These are phyloP conservation scores for Blera fallax DNA, from an alignment of 2,888 invertebrate genomes.

Conservation along the genomic window DNA sequence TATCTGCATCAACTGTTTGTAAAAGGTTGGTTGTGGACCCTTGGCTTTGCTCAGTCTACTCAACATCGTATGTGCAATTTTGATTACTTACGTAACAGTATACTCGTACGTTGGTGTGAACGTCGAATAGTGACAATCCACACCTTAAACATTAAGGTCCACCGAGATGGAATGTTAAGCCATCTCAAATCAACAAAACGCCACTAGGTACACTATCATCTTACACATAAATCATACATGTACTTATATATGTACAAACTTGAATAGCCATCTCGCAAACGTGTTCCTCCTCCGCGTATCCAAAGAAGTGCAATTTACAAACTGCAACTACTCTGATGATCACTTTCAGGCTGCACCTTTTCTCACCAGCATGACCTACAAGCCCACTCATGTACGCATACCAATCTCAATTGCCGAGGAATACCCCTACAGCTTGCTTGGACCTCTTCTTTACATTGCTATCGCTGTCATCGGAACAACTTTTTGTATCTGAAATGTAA, in stretches of 20 bases:
- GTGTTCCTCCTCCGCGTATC: not conserved
- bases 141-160: not conserved
- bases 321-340: not conserved
- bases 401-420: not conserved
- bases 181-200: not conserved
- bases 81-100: not conserved
- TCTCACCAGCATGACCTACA: conserved; percentile 11
- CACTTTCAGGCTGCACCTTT: conserved; percentile 3
- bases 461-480: not conserved
- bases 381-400: conserved; percentile 7
- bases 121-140: not conserved
- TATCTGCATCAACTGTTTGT: too few species aligned
- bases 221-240: not conserved
- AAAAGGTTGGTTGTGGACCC: too few species aligned
- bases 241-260: not conserved
- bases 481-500: not conserved
- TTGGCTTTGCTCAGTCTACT: too few species aligned
- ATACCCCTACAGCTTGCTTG: not conserved
- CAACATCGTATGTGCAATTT: not conserved
- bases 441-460: not conserved
- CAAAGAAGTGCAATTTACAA: not conserved
- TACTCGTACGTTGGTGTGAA: not conserved
- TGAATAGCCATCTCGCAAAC: not conserved
- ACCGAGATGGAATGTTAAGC: not conserved
- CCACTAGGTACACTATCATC: not conserved